Percentiles rank a stretch among this genome's conserved stretches.
phyloP scores from a whole-genome alignment of 2,888 invertebrate species.

The Pinctada fucata region DNA sequence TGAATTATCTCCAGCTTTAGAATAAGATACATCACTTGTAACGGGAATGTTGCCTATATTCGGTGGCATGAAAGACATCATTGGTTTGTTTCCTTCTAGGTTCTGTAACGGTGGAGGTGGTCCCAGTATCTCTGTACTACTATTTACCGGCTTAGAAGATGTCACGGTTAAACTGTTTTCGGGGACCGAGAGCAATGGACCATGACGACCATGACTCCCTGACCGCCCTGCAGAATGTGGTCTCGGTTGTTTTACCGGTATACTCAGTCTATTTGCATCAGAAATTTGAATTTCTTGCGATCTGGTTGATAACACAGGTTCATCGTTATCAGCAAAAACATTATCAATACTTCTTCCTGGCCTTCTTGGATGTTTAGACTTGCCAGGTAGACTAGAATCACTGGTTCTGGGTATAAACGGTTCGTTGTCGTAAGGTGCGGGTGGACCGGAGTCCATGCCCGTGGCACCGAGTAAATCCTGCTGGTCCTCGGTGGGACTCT shows the following conservation, averaged over 20 bases:
- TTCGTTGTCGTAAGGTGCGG: constrained; percentile 10
- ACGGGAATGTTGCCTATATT: neutral
- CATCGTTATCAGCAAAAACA: neutral
- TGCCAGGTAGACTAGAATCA: neutral
- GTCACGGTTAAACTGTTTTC: constrained; percentile 33
- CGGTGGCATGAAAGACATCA: neutral
- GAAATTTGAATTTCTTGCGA: neutral
- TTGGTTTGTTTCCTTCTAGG: neutral
- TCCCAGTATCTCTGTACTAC: constrained; percentile 22
- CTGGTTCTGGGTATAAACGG: neutral
- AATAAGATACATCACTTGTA: neutral
- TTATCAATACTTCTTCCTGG: neutral
- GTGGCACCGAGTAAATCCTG: neutral
- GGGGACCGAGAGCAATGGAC: constrained; percentile 22
- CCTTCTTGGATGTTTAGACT: neutral
- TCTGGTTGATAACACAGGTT: neutral
- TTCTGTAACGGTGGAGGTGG: constrained; percentile 19
- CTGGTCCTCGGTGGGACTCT: constrained; percentile 19
- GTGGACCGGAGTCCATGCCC: constrained; percentile 9
- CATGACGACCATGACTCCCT: constrained; percentile 10
- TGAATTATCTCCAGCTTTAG: constrained; percentile 25
- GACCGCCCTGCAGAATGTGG: constrained; percentile 40
- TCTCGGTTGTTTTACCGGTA: constrained; percentile 49
- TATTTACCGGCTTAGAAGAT: constrained; percentile 8
- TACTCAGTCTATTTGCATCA: constrained; percentile 50